Evolutionary conservation across 2,797 vertebrate genomes (phyloP).

Genomic region (Acestrorhynchus altus): DNA sequence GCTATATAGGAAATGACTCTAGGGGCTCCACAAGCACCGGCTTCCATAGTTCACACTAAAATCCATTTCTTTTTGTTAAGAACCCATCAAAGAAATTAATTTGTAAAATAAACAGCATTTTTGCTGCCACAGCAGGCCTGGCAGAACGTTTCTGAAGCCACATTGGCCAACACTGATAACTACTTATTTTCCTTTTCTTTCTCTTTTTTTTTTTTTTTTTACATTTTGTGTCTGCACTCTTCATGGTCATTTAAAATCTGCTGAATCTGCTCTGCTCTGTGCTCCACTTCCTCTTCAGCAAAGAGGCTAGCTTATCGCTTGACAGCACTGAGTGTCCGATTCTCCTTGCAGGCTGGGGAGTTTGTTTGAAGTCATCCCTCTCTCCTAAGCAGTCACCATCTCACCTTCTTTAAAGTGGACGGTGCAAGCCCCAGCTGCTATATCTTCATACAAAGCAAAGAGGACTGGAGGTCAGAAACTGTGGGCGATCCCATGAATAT

Average conservation of each 20-base stretch:
- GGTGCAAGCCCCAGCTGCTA: not conserved
- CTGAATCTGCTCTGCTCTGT: not conserved
- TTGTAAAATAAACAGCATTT: conserved; percentile 5
- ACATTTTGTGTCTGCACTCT: not conserved
- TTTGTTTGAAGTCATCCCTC: conserved; percentile 31
- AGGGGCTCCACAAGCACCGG: too few relatives aligned
- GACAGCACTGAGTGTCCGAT: conserved; percentile 40
- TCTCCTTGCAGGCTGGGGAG: conserved; percentile 46
- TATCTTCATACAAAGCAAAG: conserved; percentile 11
- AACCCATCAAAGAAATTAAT: not conserved
- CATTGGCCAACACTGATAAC: not conserved
- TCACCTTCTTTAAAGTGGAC: conserved; percentile 21
- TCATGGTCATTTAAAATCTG: not conserved
- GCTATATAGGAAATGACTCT: too few relatives aligned
- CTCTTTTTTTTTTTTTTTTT: not conserved
- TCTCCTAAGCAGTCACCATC: conserved; percentile 2
- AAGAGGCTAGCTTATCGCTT: conserved; percentile 26
- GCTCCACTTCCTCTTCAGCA: not conserved
- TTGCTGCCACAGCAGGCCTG: not conserved
- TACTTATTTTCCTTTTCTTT: not conserved
- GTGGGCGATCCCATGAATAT: conserved; percentile 37
- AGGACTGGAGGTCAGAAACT: not conserved
- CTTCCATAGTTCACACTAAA: not conserved
- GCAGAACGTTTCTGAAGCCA: not conserved
- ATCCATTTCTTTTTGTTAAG: not conserved